These are phyloP conservation scores for Melanargia galathea DNA, from an alignment of 2,888 invertebrate genomes.

Conservation along the genomic window DNA sequence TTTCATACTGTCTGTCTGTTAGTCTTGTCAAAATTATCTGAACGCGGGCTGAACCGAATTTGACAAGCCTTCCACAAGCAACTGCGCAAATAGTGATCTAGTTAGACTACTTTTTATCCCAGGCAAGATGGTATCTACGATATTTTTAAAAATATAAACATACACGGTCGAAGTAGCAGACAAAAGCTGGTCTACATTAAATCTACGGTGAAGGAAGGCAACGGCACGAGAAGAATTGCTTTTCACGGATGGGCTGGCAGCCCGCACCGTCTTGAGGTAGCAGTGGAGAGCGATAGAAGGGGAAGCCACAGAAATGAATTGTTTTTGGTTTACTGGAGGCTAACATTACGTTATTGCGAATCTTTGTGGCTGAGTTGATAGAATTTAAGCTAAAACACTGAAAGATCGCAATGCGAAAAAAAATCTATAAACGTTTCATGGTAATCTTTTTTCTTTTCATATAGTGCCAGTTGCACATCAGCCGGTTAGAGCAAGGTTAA, in stretches of 20 bases:
- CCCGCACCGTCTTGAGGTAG: slow-evolving; percentile 55
- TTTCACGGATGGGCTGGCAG: slow-evolving; percentile 77
- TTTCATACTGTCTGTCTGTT: no score
- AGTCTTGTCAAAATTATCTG: no score
- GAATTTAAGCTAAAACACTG: slow-evolving; percentile 48
- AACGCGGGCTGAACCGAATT: no score
- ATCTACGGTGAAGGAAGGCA: slow-evolving; percentile 75
- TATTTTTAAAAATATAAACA: no score
- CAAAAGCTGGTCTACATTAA: slow-evolving; percentile 63
- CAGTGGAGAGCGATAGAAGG: slow-evolving; percentile 39
- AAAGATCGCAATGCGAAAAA: not conserved
- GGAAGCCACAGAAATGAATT: slow-evolving; percentile 66
- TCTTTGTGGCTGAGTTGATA: slow-evolving; percentile 69
- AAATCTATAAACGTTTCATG: slow-evolving; percentile 11
- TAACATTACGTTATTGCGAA: slow-evolving; percentile 70
- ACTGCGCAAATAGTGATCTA: no score
- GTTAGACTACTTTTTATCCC: no score
- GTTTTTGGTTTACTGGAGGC: slow-evolving; percentile 71
- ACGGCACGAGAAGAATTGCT: slow-evolving; percentile 76
- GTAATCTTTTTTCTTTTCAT: not conserved
- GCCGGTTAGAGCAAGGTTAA: no score
- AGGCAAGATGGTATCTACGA: no score
- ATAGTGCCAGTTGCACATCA: no score
- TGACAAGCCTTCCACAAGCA: no score
- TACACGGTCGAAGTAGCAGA: no score